These are phyloP conservation scores for Mormyrus lacerda DNA, from an alignment of 2,113 vertebrate species.

Conservation along the genomic window DNA sequence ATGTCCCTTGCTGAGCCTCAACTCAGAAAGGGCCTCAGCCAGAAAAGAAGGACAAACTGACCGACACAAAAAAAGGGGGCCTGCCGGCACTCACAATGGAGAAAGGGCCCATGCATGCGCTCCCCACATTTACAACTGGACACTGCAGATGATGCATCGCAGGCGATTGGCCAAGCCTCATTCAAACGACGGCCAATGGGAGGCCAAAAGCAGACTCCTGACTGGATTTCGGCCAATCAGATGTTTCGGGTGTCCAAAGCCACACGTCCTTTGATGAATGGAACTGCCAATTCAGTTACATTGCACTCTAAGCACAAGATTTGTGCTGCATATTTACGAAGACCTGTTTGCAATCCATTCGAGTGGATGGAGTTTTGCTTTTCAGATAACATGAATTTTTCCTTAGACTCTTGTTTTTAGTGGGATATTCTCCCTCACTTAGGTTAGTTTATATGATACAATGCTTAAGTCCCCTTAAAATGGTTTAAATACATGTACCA, in stretches of 20 bases:
- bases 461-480: neutral
- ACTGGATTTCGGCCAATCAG: constrained; percentile 20
- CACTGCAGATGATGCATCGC: constrained; percentile 15
- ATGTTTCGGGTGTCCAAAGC: constrained; percentile 7
- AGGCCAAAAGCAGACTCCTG: constrained; percentile 22
- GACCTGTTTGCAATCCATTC: neutral
- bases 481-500: neutral
- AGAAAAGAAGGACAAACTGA: constrained; percentile 16
- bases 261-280: constrained; percentile 18
- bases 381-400: neutral
- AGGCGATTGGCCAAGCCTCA: constrained; percentile 21
- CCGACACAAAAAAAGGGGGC: constrained; percentile 11
- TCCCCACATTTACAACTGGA: constrained; percentile 31
- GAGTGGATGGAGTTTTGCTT: neutral
- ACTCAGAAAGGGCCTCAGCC: neutral
- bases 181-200: constrained; percentile 38
- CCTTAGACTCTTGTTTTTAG: neutral
- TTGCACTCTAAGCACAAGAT: neutral
- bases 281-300: constrained; percentile 13
- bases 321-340: neutral
- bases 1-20: neutral
- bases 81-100: neutral
- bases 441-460: neutral
- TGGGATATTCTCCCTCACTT: neutral
- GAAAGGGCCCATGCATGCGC: constrained; percentile 10